Evolutionary conservation across 1,140 invertebrate species (phyloP).

Genomic region (Drosophila murphyi): DNA sequence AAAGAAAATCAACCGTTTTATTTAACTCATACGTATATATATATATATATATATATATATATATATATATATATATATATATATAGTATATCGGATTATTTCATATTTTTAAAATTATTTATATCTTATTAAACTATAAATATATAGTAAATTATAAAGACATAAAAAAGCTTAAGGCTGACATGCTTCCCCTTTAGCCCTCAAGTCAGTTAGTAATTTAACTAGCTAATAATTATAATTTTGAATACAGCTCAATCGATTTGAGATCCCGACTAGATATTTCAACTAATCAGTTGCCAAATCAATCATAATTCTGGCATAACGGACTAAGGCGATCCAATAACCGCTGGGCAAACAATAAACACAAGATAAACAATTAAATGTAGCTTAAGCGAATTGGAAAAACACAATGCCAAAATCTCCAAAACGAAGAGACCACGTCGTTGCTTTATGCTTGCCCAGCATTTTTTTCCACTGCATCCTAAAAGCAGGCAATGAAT

Average conservation of each 20-base stretch:
- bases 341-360: conserved; percentile 65
- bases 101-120: too few relatives aligned
- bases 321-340: conserved; percentile 44
- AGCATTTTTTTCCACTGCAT: conserved; percentile 48
- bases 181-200: conserved; percentile 2
- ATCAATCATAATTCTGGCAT: conserved; percentile 60
- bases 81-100: too few relatives aligned
- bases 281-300: conserved; percentile 22
- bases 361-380: conserved; percentile 76
- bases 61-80: too few relatives aligned
- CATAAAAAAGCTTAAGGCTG: not conserved
- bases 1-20: too few relatives aligned
- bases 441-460: conserved; percentile 27
- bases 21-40: too few relatives aligned
- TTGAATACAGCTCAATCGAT: not conserved
- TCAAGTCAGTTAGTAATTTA: conserved; percentile 6
- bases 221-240: not conserved
- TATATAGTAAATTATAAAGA: too few relatives aligned
- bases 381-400: conserved; percentile 37
- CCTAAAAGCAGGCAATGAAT: conserved; percentile 68
- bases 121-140: too few relatives aligned
- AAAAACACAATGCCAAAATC: conserved; percentile 21
- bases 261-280: not conserved
- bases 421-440: conserved; percentile 9
- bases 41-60: too few relatives aligned